phyloP scores from a whole-genome alignment of 2,113 vertebrate genomes.

The Nothocercus nigrocapillus region DNA sequence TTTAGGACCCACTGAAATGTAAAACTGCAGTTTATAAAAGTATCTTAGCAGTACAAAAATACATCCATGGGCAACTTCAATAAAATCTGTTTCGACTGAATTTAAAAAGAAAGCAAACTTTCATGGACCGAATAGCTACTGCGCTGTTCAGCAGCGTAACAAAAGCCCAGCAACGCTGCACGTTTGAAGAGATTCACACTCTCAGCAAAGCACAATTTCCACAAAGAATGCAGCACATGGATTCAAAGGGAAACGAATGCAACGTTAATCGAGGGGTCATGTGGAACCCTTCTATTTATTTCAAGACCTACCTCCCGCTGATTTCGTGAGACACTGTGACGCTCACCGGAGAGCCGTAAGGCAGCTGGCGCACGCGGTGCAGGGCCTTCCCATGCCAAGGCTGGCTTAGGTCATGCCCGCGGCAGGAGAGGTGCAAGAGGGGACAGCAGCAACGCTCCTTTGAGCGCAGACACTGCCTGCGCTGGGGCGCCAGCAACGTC shows the following conservation, averaged over 20 bases:
- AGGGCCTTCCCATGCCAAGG: background rate
- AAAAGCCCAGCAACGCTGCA: background rate
- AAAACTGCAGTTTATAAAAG: slow-evolving; percentile 45
- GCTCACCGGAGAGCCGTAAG: background rate
- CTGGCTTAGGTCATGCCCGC: rapidly evolving
- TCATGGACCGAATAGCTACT: background rate
- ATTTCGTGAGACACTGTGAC: background rate
- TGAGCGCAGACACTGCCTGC: background rate
- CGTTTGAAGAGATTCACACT: background rate
- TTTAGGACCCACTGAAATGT: slow-evolving; percentile 26
- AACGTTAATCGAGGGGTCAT: background rate
- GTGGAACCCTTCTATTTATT: background rate
- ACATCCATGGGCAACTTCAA: background rate
- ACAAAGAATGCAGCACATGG: background rate
- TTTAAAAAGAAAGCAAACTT: background rate
- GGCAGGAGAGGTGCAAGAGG: background rate
- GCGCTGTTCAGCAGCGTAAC: background rate
- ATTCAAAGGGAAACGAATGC: background rate
- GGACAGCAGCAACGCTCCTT: background rate
- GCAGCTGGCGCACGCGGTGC: background rate
- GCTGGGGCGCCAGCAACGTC: background rate
- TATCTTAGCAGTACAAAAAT: slow-evolving; percentile 2
- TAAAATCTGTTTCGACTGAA: background rate
- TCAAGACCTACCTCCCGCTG: background rate
- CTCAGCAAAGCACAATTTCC: rapidly evolving